These are phyloP conservation scores for Cyclophora punctaria DNA, from an alignment of 2,888 invertebrate species.

Conservation along the genomic window DNA sequence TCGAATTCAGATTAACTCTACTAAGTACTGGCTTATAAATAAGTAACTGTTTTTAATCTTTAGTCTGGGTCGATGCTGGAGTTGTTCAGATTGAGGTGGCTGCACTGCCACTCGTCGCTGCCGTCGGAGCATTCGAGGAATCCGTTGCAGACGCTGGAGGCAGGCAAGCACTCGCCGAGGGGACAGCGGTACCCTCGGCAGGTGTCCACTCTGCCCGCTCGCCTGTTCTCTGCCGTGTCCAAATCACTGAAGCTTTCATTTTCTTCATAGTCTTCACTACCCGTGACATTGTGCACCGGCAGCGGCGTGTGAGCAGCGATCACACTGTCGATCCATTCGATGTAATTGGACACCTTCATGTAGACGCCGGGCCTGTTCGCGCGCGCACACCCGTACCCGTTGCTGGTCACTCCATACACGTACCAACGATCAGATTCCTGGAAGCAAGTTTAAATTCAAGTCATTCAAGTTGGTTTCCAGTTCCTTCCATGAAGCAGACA, in stretches of 20 bases:
- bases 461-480: no score
- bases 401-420: constrained; percentile 82
- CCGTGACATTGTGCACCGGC: constrained; percentile 29
- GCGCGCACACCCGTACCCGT: constrained; percentile 86
- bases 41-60: constrained; percentile 21
- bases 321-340: constrained; percentile 80
- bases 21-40: constrained; percentile 57
- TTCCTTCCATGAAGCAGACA: no score
- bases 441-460: constrained; percentile 1
- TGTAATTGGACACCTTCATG: constrained; percentile 84
- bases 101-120: constrained; percentile 81
- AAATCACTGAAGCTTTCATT: constrained; percentile 58
- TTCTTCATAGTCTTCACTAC: constrained; percentile 29
- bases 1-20: constrained; percentile 55
- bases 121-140: constrained; percentile 85
- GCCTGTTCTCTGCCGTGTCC: constrained; percentile 57
- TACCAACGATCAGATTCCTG: constrained; percentile 70
- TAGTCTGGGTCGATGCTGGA: constrained; percentile 52
- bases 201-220: constrained; percentile 43
- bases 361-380: constrained; percentile 87
- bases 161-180: constrained; percentile 82
- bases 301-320: constrained; percentile 53
- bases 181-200: constrained; percentile 84
- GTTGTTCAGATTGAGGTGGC: constrained; percentile 31
- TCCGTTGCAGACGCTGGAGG: constrained; percentile 83